phyloP scores from a whole-genome alignment of 2,797 vertebrate species.

The Anisognathus igniventris region DNA sequence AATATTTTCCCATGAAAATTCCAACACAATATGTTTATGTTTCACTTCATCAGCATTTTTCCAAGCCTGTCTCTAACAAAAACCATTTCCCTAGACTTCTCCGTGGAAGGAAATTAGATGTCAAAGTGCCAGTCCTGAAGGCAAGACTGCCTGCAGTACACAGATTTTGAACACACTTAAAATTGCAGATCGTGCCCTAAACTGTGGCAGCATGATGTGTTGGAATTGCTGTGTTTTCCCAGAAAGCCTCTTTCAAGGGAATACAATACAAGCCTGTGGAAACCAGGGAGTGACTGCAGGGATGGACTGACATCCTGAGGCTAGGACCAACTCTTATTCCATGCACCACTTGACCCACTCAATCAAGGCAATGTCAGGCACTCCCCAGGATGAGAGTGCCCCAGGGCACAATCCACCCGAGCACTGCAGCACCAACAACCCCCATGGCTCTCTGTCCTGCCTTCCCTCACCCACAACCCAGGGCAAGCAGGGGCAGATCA shows the following conservation, averaged over 20 bases:
- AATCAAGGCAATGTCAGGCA: not conserved
- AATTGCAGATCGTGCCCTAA: not conserved
- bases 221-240: slow-evolving; percentile 22
- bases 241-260: not conserved
- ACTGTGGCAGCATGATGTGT: not conserved
- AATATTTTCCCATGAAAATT: slow-evolving; percentile 43
- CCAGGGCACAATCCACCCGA: not conserved
- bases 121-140: slow-evolving; percentile 14
- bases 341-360: not conserved
- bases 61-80: not conserved
- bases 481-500: not conserved
- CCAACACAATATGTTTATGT: slow-evolving; percentile 14
- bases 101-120: slow-evolving; percentile 19
- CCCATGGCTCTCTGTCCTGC: not conserved
- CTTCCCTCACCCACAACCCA: not conserved
- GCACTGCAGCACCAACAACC: not conserved
- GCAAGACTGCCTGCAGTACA: not conserved
- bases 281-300: not conserved
- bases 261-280: not conserved
- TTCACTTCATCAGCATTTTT: slow-evolving; percentile 44
- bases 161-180: not conserved
- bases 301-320: not conserved
- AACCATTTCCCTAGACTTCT: not conserved
- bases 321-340: not conserved
- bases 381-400: not conserved